Conservation (phyloP, 2,797 vertebrate genomes). For the Neostethus bicornis region DNA sequence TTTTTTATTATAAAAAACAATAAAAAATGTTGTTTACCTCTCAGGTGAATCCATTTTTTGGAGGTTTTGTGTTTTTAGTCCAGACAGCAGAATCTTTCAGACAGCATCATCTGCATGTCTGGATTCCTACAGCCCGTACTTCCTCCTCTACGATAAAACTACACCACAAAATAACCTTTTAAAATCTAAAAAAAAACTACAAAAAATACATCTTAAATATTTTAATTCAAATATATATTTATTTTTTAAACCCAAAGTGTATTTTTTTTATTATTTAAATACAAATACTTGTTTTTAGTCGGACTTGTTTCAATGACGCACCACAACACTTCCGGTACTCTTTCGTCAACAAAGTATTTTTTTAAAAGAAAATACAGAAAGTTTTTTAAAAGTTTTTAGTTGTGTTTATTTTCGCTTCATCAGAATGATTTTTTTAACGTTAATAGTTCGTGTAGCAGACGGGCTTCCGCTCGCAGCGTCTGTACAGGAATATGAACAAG, state of each 20-base stretch:
- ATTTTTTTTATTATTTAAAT: neutral
- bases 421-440: constrained; percentile 86
- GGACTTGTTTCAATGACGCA: constrained; percentile 47
- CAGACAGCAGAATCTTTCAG: constrained; percentile 50
- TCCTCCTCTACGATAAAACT: too few species aligned
- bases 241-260: neutral
- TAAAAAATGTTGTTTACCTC: constrained; percentile 57
- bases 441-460: constrained; percentile 89
- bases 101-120: constrained; percentile 66
- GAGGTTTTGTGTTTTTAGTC: constrained; percentile 36
- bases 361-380: constrained; percentile 19
- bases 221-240: neutral
- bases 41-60: constrained; percentile 57
- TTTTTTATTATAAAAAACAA: too few species aligned
- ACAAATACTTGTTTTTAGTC: constrained; percentile 35
- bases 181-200: too few species aligned
- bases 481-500: constrained; percentile 93
- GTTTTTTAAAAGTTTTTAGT: constrained; percentile 29
- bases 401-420: too few species aligned
- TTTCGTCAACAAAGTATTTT: constrained; percentile 42
- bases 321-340: constrained; percentile 59
- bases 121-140: constrained; percentile 52
- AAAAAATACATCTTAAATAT: too few species aligned
- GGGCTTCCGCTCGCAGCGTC: constrained; percentile 90
- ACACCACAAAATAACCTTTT: too few species aligned